These are phyloP conservation scores for Meloidogyne hapla DNA, from an alignment of 1,140 invertebrate species.

Conservation along the genomic window DNA sequence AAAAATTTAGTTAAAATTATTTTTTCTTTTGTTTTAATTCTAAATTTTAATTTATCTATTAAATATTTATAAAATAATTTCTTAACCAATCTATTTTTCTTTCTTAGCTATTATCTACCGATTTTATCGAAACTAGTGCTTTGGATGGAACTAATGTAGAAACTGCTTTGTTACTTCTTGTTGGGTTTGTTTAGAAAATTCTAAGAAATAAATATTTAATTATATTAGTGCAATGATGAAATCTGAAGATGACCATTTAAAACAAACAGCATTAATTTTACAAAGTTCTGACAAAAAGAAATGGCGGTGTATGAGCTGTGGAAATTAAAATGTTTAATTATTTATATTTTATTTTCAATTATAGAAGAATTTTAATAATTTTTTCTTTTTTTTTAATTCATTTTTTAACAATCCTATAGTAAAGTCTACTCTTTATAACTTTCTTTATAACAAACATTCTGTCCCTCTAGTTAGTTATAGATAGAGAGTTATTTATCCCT, in stretches of 20 bases:
- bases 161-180: conserved; percentile 45
- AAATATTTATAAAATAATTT: neutral
- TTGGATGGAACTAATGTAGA: conserved; percentile 54
- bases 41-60: conserved; percentile 14
- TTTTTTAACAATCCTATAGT: too few species aligned
- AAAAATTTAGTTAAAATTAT: too few species aligned
- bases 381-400: neutral
- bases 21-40: too few species aligned
- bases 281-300: conserved; percentile 32
- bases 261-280: conserved; percentile 49
- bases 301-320: conserved; percentile 30
- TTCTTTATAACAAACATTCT: too few species aligned
- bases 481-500: too few species aligned
- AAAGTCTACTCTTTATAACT: too few species aligned
- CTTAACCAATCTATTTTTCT: conserved; percentile 22
- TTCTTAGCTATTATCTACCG: conserved; percentile 45
- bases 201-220: conserved; percentile 15
- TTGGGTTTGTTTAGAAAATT: conserved; percentile 37
- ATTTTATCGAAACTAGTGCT: conserved; percentile 55
- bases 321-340: conserved; percentile 19
- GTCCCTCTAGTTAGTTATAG: too few species aligned
- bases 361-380: neutral
- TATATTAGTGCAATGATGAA: conserved; percentile 53
- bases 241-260: conserved; percentile 50
- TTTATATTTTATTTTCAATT: neutral